Evolutionary conservation across 2,797 vertebrate species (phyloP).

Genomic region (Falco rusticolus): DNA sequence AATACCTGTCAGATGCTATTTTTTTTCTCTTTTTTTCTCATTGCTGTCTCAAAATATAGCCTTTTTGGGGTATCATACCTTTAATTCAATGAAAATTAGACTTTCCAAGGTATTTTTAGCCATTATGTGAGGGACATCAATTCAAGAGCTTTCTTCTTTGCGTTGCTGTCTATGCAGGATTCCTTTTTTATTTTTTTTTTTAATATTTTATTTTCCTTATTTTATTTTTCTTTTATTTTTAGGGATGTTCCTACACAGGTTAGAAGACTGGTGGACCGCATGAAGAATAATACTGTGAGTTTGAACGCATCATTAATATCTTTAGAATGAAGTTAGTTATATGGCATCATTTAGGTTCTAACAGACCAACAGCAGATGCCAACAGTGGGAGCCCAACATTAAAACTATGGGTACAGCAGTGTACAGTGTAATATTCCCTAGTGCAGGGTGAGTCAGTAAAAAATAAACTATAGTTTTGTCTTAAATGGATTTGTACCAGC

Average conservation of each 20-base stretch:
- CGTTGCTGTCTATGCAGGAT: not conserved
- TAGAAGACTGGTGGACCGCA: constrained; percentile 63
- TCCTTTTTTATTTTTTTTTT: not conserved
- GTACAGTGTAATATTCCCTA: not conserved
- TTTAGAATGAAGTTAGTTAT: not conserved
- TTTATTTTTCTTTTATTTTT: not conserved
- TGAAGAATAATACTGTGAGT: constrained; percentile 76
- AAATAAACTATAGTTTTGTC: not conserved
- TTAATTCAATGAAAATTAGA: not conserved
- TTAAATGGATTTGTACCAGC: not conserved
- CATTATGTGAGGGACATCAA: not conserved
- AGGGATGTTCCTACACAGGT: constrained; percentile 71
- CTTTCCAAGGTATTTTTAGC: not conserved
- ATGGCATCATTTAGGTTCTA: not conserved
- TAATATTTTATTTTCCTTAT: not conserved
- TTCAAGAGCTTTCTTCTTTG: not conserved
- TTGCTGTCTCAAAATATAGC: not conserved
- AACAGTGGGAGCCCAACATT: not conserved
- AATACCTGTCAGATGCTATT: not conserved
- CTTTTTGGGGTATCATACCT: not conserved
- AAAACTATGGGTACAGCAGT: not conserved
- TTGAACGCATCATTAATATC: not conserved
- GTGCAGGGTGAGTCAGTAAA: not conserved
- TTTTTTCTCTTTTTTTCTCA: not conserved
- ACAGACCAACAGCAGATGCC: not conserved